phyloP scores from a whole-genome alignment of 1,140 invertebrate species.

The Trachymyrmex septentrionalis region DNA sequence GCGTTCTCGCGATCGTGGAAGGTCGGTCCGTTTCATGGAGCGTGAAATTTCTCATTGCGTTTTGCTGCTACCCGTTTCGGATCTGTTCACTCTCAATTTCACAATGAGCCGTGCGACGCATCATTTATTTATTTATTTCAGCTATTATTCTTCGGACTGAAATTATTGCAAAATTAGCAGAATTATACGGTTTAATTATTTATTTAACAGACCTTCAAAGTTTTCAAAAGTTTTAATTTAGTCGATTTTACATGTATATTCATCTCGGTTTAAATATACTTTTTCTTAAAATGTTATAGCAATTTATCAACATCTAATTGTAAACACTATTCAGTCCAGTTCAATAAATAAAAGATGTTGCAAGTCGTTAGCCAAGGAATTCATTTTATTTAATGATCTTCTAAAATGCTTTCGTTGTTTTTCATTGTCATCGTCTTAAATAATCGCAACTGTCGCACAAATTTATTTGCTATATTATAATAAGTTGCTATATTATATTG shows the following conservation, averaged over 20 bases:
- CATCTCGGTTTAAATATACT: constrained; percentile 10
- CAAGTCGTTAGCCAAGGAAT: background rate
- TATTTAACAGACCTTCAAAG: constrained; percentile 18
- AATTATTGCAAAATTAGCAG: constrained; percentile 24
- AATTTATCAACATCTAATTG: constrained; percentile 19
- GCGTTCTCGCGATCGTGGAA: constrained; percentile 53
- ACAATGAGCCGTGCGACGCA: constrained; percentile 3
- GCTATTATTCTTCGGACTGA: background rate
- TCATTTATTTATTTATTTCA: background rate
- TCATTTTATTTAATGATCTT: constrained; percentile 30
- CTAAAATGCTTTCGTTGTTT: background rate
- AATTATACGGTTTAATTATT: constrained; percentile 30
- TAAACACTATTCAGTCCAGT: background rate
- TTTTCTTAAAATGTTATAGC: constrained; percentile 29
- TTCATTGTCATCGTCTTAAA: background rate
- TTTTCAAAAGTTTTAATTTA: background rate
- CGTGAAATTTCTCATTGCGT: constrained; percentile 64
- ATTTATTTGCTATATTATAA: background rate
- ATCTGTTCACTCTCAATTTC: constrained; percentile 21
- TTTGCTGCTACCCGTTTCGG: background rate
- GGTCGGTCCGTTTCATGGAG: constrained; percentile 67
- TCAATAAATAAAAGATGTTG: constrained; percentile 9
- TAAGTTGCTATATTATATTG: background rate
- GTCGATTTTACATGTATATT: constrained; percentile 18
- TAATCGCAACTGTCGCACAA: background rate